These are phyloP conservation scores for Cydia fagiglandana DNA, from an alignment of 1,140 invertebrate genomes.

Conservation along the genomic window DNA sequence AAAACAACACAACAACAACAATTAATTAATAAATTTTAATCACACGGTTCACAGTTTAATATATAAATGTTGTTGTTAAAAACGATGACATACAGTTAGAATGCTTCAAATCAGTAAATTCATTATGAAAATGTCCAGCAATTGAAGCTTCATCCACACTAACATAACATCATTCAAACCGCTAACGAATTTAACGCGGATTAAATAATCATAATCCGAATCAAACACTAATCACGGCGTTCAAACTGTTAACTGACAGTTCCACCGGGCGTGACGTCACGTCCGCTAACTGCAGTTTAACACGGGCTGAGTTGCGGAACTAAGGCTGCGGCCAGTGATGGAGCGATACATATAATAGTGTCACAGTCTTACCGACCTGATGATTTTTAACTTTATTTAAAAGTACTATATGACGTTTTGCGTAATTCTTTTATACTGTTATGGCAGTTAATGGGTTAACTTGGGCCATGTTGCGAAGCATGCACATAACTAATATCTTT, in stretches of 20 bases:
- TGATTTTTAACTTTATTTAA: no score
- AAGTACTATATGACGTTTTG: no score
- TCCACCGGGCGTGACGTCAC: conserved; percentile 9
- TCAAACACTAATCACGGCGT: neutral
- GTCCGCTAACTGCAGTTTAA: conserved; percentile 33
- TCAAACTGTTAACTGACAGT: conserved; percentile 24
- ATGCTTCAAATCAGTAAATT: neutral
- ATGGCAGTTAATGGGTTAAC: no score
- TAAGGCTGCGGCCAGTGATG: neutral
- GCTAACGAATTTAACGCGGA: neutral
- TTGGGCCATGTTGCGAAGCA: no score
- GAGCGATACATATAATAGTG: neutral
- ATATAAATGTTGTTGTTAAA: no score
- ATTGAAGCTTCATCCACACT: neutral
- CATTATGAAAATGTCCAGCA: neutral
- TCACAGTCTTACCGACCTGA: no score
- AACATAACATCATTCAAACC: neutral
- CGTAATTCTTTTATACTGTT: no score
- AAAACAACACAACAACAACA: no score
- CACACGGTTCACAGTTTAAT: no score
- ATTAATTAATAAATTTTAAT: no score
- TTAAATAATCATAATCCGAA: neutral
- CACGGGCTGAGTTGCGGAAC: conserved; percentile 9
- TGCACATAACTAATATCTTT: no score
- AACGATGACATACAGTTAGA: neutral